Evolutionary conservation across 2,888 invertebrate species (phyloP), one percentile per base, ranked within the genome.

Genomic region (Ceraclea dissimilis): DNA sequence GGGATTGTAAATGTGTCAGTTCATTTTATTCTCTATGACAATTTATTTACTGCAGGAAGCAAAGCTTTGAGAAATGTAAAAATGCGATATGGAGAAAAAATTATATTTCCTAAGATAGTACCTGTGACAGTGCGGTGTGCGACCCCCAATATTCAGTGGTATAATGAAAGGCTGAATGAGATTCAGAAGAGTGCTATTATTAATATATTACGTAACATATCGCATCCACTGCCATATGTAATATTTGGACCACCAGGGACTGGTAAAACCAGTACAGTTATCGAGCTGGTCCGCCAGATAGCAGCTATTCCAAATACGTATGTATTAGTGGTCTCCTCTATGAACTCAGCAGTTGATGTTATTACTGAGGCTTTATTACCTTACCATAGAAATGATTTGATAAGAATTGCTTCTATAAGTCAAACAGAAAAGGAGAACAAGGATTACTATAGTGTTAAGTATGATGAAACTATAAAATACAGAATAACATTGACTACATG

Each of bases 231-330:
- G 1, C 93, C 93, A 0, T 93, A 90, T 66, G 80, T 93, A 34
- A 77, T 94, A 48, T 92, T 86, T 71, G 93, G 93, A 2, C 93
- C 93, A 44, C 93, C 93, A 49, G 93, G 92, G 59, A 85, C 86
- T 17, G 85, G 87, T 50, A 88, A 88, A 70, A 85, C 85, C 1
- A 67, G 74, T 61, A 74, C 74, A 52, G 66, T 75, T 65, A 88
- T 95, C 31, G 97, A 97, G 74, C 80, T 86, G 0, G 82, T 93
- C 50, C 70, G 95, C 53, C 96, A 97, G 75, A 69, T 86, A 2
- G 73, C 74, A 20, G 70, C 80, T 49, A 26, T 6, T 4, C 39
- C 39, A 39, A 39, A 8, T 4, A 13, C 39, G 4, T 8, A 39
- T 8, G 13, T 39, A 8, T 39, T 39, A 39, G 39, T 39, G 13